These are phyloP conservation scores for Myiozetetes cayanensis DNA, from an alignment of 2,113 vertebrate genomes.

Conservation along the genomic window DNA sequence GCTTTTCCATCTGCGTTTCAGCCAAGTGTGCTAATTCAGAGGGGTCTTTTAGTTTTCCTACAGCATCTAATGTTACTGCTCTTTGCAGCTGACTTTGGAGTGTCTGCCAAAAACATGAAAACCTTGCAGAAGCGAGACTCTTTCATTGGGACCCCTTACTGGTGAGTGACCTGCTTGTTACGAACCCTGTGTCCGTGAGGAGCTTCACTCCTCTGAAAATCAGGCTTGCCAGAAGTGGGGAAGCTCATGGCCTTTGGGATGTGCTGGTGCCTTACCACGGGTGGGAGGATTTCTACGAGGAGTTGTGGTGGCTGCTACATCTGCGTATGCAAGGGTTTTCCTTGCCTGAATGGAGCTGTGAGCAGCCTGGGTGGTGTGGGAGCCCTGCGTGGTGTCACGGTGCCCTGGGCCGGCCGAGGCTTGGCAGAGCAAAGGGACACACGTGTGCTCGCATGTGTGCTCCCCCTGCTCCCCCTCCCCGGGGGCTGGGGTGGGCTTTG, in stretches of 20 bases:
- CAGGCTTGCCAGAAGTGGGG: not conserved
- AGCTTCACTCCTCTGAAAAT: not conserved
- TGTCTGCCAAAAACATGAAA: slow-evolving; percentile 95
- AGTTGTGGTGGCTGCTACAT: not conserved
- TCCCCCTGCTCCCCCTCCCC: not conserved
- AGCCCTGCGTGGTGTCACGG: accelerated
- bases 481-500: not conserved
- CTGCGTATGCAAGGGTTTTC: not conserved
- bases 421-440: not conserved
- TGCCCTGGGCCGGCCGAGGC: not conserved
- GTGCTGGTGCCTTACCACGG: not conserved
- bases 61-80: not conserved
- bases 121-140: slow-evolving; percentile 93
- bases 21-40: slow-evolving; percentile 11
- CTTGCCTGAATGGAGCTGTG: not conserved
- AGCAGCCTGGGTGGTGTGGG: accelerated
- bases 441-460: not conserved
- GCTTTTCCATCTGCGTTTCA: not conserved
- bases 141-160: slow-evolving; percentile 97
- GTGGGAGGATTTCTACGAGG: not conserved
- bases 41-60: not conserved
- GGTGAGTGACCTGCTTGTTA: slow-evolving; percentile 76
- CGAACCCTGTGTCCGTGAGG: accelerated
- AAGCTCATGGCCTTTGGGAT: not conserved
- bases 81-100: slow-evolving; percentile 91